Evolutionary conservation across 1,140 invertebrate species (phyloP), one percentile per base, ranked within the genome.

Genomic region (Limonius californicus): DNA sequence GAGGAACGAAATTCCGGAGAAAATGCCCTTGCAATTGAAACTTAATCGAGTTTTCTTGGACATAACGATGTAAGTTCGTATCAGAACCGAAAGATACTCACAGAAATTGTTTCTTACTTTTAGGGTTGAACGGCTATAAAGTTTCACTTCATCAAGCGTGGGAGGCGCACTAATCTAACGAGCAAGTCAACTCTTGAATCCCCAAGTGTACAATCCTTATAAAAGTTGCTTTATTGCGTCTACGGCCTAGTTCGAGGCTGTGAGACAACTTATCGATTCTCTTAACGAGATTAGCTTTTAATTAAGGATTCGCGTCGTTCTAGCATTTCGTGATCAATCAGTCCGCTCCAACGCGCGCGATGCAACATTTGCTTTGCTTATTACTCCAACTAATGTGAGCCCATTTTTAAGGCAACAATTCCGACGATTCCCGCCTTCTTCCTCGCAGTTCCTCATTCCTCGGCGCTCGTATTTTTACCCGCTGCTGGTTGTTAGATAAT

Each of bases 191-290:
- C 20, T 50, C 45, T 50, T 50, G 14, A 50, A 50, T 50, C 45
- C 45, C 45, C 45, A 50, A 50, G 45, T 50, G 45, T 50, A 21
- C 45, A 18, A 50, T 50, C 20, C 45, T 50, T 19, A 50, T 50
- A 50, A 50, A 50, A 50, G 45, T 50, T 50, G 16, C 9, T 50
- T 50, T 50, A 50, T 50, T 50, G 19, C 45, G 16, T 50, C 20
- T 50, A 21, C 45, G 15, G 45, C 45, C 45, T 50, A 50, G 45
- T 50, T 19, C 35, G 8, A 39, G 11, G n/a, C 45, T 19, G 20
- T n/a, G 20, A 50, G 45, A 50, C 20, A 50, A 39, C 45, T 21
- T 18, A 50, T 50, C 45, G 45, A 50, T 50, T 50, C 45, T 39
- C 35, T 39, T 39, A 39, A 39, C 35, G n/a, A 39, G 35, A 39